These are phyloP conservation scores for Bombus huntii DNA, from an alignment of 1,140 invertebrate species.

Conservation along the genomic window DNA sequence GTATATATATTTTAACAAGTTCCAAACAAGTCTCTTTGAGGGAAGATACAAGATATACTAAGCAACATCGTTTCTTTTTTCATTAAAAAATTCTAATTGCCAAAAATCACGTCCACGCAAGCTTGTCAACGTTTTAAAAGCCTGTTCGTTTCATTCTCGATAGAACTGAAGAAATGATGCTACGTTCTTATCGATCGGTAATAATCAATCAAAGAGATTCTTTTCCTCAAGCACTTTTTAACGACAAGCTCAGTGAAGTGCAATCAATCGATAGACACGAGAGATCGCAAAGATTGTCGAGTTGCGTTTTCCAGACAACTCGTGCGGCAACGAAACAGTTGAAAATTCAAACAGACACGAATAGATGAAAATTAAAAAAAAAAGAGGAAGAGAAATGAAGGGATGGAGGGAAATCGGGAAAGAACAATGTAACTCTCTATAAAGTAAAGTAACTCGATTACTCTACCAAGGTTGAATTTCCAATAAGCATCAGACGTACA, in stretches of 20 bases:
- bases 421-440: slow-evolving; percentile 66
- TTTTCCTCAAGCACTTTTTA: background rate
- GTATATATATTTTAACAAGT: no score
- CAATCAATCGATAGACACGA: background rate
- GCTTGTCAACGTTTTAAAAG: no score
- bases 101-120: background rate
- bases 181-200: background rate
- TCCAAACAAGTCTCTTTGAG: no score
- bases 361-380: background rate
- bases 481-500: no score
- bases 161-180: background rate
- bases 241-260: background rate
- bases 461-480: slow-evolving; percentile 41
- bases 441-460: slow-evolving; percentile 60
- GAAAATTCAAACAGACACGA: background rate
- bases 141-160: background rate
- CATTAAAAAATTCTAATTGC: no score
- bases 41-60: no score
- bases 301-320: slow-evolving; percentile 1
- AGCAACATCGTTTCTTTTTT: no score
- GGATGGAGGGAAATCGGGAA: background rate
- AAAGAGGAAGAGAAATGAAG: background rate
- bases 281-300: background rate
- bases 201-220: background rate
- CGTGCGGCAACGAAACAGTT: no score